Conservation (phyloP, 2,113 vertebrate genomes). For the Aspidoscelis tigris region DNA sequence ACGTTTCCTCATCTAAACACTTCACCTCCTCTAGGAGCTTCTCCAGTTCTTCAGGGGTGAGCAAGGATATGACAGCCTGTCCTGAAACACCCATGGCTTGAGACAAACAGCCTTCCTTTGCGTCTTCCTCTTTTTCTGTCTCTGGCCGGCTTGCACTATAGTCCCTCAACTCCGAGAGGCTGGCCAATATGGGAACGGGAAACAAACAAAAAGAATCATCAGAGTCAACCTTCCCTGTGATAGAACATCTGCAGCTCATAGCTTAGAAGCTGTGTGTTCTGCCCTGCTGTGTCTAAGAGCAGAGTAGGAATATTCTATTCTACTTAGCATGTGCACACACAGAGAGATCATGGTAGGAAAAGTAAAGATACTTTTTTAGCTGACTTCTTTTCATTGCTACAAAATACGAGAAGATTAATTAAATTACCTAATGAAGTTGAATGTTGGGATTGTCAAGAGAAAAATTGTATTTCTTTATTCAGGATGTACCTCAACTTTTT, state of each 20-base stretch:
- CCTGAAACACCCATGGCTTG: slow-evolving; percentile 63
- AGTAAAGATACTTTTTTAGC: no score
- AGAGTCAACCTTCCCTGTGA: neutral
- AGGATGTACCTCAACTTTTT: no score
- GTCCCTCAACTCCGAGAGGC: slow-evolving; percentile 87
- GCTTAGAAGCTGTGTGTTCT: neutral
- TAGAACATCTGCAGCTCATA: no score
- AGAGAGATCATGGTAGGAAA: no score
- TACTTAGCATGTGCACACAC: neutral
- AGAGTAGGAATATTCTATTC: neutral
- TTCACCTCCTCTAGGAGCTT: slow-evolving; percentile 89
- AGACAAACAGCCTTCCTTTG: slow-evolving; percentile 47
- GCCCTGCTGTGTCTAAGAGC: neutral
- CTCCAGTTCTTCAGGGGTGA: slow-evolving; percentile 84
- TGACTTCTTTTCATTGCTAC: no score
- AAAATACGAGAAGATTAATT: no score
- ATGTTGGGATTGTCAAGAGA: no score
- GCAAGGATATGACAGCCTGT: slow-evolving; percentile 87
- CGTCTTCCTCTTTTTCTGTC: slow-evolving; percentile 54
- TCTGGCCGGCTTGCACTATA: slow-evolving; percentile 77
- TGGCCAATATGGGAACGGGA: slow-evolving; percentile 58
- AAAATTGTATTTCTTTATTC: no score
- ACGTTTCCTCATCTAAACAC: slow-evolving; percentile 82
- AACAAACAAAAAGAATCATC: neutral
- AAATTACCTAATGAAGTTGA: no score